Evolutionary conservation across 2,888 invertebrate species (phyloP).

Genomic region (Drosophila paranaensis): DNA sequence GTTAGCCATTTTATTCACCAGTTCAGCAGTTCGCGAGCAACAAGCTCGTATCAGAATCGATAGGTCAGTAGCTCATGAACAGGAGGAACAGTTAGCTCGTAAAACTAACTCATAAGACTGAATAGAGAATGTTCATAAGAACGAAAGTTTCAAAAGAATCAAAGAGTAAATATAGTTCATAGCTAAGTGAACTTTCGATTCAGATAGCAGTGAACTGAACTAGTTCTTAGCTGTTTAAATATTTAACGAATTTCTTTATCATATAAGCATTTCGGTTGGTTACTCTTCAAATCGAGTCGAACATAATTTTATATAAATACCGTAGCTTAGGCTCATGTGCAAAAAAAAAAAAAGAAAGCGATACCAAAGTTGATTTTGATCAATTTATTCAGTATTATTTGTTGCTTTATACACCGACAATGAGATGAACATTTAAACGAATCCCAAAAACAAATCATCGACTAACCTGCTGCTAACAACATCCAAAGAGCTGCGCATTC

Average conservation of each 20-base stretch:
- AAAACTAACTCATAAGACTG: not conserved
- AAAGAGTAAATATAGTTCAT: no score
- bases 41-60: not conserved
- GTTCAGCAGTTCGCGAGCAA: not conserved
- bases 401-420: constrained; percentile 65
- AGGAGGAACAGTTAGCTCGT: not conserved
- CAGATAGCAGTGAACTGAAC: not conserved
- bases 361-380: constrained; percentile 68
- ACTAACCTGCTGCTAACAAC: constrained; percentile 40
- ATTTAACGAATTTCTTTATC: not conserved
- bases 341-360: constrained; percentile 11
- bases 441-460: constrained; percentile 13
- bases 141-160: not conserved
- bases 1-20: not conserved
- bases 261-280: constrained; percentile 2
- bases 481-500: constrained; percentile 31
- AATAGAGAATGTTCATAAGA: not conserved
- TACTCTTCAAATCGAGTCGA: not conserved
- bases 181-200: no score
- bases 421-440: constrained; percentile 14
- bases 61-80: not conserved
- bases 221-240: not conserved
- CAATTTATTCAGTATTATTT: constrained; percentile 75
- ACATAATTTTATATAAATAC: not conserved
- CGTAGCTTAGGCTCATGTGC: constrained; percentile 15